Evolutionary conservation across 2,888 invertebrate genomes (phyloP).

Genomic region (Apamea monoglypha): DNA sequence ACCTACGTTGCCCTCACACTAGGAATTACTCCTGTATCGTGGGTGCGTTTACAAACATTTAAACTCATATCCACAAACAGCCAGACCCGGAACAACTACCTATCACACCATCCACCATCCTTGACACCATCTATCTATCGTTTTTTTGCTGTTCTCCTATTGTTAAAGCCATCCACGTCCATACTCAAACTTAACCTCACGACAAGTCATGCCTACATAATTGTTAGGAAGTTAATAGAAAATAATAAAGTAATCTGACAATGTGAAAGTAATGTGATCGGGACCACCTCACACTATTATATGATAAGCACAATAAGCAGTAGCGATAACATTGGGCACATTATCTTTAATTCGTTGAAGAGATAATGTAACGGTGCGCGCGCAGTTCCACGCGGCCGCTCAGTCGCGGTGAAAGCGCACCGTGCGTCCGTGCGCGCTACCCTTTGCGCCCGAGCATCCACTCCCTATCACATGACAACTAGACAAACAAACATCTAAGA

Average conservation of each 20-base stretch:
- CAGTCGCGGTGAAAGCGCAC: constrained; percentile 40
- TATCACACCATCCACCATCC: too few species aligned
- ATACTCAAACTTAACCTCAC: not conserved
- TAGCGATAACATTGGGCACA: constrained; percentile 38
- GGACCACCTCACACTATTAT: constrained; percentile 9
- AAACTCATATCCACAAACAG: too few species aligned
- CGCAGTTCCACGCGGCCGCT: constrained; percentile 29
- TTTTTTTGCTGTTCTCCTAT: not conserved
- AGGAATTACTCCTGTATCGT: too few species aligned
- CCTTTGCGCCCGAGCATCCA: constrained; percentile 32
- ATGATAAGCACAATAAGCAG: constrained; percentile 23
- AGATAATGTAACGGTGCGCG: constrained; percentile 42
- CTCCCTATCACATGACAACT: not conserved
- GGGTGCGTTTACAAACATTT: too few species aligned
- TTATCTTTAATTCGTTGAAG: constrained; percentile 46
- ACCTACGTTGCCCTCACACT: too few species aligned
- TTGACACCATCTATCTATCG: not conserved
- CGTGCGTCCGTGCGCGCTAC: constrained; percentile 18
- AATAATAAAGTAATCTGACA: not conserved
- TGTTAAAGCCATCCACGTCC: not conserved
- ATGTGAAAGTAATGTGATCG: not conserved
- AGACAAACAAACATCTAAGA: not conserved
- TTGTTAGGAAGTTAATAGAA: not conserved
- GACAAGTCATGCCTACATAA: not conserved
- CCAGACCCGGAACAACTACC: too few species aligned